Evolutionary conservation across 2,888 invertebrate genomes (phyloP), one percentile per base, ranked within the genome.

Genomic region (Salpingus planirostris): DNA sequence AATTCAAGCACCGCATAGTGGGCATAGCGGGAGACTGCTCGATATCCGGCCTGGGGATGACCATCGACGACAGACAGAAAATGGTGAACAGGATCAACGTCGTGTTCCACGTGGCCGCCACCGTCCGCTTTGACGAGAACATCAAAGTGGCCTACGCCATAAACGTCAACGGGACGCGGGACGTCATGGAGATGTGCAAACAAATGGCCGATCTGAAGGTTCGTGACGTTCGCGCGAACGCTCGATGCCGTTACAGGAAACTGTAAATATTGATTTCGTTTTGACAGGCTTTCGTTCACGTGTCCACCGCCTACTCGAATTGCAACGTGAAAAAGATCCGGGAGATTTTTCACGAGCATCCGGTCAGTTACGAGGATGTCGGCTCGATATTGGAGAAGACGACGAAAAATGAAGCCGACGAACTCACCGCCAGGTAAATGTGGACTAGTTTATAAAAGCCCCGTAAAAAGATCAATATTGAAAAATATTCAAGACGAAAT

Each of bases 71-170:
- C 50, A 71, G 79, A 43, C 69, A 74, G 47, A 68, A 67, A 38
- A 62, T 82, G 2, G 66, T 67, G 1, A 71, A 78, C 3, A 76
- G 82, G 59, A 77, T 86, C 26, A 69, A 78, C 47, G 64, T 80
- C 33, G 70, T 79, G 5, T 82, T 96, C 62, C 91, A 96, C 57
- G 83, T 84, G 5, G 95, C 95, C 0, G 96, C 95, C 1, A 93
- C 93, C 0, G 87, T 95, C 3, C 76, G 80, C 51, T 92, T 92
- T 52, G 86, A 90, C 59, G 91, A 91, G 55, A 78, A 79, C 26
- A 66, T 92, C 1, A 74, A 79, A 56, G 65, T 78, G 2, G 86
- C 91, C 0, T 72, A 87, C 24, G 73, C 74, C 26, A 86, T 86
- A 53, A 91, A 91, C 60, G 80, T 90, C 2, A 67, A 74, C 12